Evolutionary conservation across 2,113 vertebrate species (phyloP).

Genomic region (rabbit (Oryctolagus cuniculus)): mOryCun1.1 NC_091449.1:59936001-59936500

Average conservation of each 20-base stretch:
- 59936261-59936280: background rate
- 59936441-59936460: background rate
- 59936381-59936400: background rate
- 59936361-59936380: constrained; percentile 75
- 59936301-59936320: constrained; percentile 70
- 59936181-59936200: no score
- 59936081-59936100: background rate
- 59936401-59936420: background rate
- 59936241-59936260: no score
- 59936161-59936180: background rate
- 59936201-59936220: background rate
- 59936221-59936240: background rate
- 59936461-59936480: background rate
- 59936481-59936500: background rate
- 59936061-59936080: background rate
- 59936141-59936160: background rate
- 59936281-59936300: background rate
- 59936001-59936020: background rate
- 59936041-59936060: background rate
- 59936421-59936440: background rate
- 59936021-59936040: background rate
- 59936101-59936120: background rate
- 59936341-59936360: constrained; percentile 80
- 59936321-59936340: constrained; percentile 73
- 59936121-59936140: background rate